These are phyloP conservation scores for Lampropteryx suffumata DNA, from an alignment of 2,888 invertebrate genomes.

Conservation along the genomic window DNA sequence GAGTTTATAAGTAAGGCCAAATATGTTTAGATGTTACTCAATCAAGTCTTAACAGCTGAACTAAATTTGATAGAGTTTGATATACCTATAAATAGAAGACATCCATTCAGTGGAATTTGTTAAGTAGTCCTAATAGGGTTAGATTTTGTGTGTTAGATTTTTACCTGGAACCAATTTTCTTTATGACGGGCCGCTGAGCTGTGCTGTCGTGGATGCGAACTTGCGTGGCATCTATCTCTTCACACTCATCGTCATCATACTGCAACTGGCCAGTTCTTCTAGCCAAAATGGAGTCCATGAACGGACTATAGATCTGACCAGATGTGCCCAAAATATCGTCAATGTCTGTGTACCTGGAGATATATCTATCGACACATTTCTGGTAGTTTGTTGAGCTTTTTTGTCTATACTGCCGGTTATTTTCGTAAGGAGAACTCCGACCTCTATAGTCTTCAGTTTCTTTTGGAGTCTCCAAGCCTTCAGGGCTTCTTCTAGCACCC, in stretches of 20 bases:
- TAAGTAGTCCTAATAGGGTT: too few species aligned
- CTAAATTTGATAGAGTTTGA: too few species aligned
- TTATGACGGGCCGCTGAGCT: slow-evolving; percentile 86
- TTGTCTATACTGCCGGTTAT: slow-evolving; percentile 75
- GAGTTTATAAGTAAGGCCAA: too few species aligned
- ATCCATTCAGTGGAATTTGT: too few species aligned
- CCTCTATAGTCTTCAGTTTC: slow-evolving; percentile 60
- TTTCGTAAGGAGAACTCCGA: slow-evolving; percentile 88
- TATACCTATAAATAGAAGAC: too few species aligned
- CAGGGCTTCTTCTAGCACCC: slow-evolving; percentile 91
- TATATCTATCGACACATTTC: slow-evolving; percentile 83
- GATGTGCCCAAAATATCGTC: slow-evolving; percentile 92
- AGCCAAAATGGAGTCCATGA: slow-evolving; percentile 83
- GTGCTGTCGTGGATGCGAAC: slow-evolving; percentile 91
- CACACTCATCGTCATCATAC: slow-evolving; percentile 81
- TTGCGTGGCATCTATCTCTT: slow-evolving; percentile 90
- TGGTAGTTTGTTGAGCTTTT: slow-evolving; percentile 50
- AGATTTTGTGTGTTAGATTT: slow-evolving; percentile 16
- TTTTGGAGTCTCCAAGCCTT: slow-evolving; percentile 85
- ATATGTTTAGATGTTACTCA: too few species aligned
- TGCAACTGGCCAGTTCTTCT: slow-evolving; percentile 64
- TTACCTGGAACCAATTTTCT: slow-evolving; percentile 83
- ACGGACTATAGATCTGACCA: slow-evolving; percentile 84
- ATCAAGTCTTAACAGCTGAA: too few species aligned
- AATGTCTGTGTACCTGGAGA: slow-evolving; percentile 93